Percentiles rank a stretch among this genome's conserved stretches.
Evolutionary conservation across 2,113 vertebrate species (phyloP).

Genomic region (Microtus oregoni): DNA sequence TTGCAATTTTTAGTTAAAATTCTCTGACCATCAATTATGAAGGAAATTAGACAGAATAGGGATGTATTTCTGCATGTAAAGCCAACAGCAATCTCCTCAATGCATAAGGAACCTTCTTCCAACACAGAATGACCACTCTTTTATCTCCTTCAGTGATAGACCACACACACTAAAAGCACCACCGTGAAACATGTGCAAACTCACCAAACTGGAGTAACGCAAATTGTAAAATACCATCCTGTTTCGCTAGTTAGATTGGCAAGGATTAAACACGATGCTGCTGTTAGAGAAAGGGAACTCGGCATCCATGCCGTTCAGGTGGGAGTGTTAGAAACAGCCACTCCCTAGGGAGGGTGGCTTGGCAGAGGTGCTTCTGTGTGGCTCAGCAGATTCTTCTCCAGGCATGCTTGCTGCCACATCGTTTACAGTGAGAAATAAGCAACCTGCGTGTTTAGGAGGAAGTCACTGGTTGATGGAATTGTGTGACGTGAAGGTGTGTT

Average conservation of each 20-base stretch:
- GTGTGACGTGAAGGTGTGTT: not conserved
- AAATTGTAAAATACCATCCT: not conserved
- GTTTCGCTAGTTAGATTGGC: not conserved
- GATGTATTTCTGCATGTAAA: not conserved
- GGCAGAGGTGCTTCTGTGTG: conserved; percentile 24
- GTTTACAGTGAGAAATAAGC: conserved; percentile 46
- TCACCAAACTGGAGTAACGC: not conserved
- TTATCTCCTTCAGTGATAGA: not conserved
- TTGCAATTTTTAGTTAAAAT: not conserved
- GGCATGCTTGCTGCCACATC: not conserved
- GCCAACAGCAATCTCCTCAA: not conserved
- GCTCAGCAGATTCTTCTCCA: conserved; percentile 65
- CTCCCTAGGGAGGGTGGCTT: conserved; percentile 43
- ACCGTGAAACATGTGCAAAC: not conserved
- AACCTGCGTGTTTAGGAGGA: not conserved
- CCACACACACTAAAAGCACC: not conserved
- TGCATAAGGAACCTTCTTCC: not conserved
- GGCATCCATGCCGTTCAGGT: not conserved
- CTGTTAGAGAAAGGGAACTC: not conserved
- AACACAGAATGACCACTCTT: not conserved
- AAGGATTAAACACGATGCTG: not conserved
- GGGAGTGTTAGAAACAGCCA: not conserved
- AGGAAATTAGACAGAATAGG: not conserved
- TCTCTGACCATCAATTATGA: not conserved
- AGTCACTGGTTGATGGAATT: conserved; percentile 28